Percentiles rank a stretch among this genome's conserved stretches.
Evolutionary conservation across 2,113 vertebrate genomes (phyloP).

Genomic region (Spermophilus dauricus): DNA sequence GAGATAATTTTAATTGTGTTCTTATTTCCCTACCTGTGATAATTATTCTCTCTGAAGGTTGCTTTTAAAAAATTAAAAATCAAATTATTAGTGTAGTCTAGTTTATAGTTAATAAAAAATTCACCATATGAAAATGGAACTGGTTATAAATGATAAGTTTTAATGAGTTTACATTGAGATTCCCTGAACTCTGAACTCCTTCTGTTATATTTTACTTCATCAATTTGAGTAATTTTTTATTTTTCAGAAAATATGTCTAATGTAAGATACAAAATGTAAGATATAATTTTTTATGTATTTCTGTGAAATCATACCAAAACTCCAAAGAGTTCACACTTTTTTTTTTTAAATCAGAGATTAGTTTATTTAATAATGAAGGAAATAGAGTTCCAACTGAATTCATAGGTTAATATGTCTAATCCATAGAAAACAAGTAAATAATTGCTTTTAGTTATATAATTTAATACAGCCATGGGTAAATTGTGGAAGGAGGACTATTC

Average conservation of each 20-base stretch:
- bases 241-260: slow-evolving; percentile 14
- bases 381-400: slow-evolving; percentile 27
- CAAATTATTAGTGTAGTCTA: not conserved
- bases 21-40: not conserved
- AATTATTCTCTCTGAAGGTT: slow-evolving; percentile 3
- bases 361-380: slow-evolving; percentile 45
- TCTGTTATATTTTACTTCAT: slow-evolving; percentile 29
- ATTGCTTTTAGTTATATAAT: slow-evolving; percentile 37
- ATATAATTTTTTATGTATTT: slow-evolving; percentile 49
- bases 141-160: not conserved
- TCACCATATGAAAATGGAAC: not conserved
- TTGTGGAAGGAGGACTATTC: not conserved
- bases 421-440: not conserved
- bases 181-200: not conserved
- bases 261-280: not conserved
- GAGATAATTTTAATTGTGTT: slow-evolving; percentile 32
- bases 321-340: slow-evolving; percentile 5
- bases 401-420: not conserved
- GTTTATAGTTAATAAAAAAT: slow-evolving; percentile 28
- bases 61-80: slow-evolving; percentile 15
- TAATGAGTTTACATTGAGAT: not conserved
- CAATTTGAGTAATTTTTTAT: slow-evolving; percentile 34
- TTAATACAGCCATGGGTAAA: slow-evolving; percentile 20
- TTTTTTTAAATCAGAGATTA: not conserved
- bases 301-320: slow-evolving; percentile 13